Evolutionary conservation across 2,888 invertebrate genomes (phyloP).

Genomic region (Choreutis nemorana): DNA sequence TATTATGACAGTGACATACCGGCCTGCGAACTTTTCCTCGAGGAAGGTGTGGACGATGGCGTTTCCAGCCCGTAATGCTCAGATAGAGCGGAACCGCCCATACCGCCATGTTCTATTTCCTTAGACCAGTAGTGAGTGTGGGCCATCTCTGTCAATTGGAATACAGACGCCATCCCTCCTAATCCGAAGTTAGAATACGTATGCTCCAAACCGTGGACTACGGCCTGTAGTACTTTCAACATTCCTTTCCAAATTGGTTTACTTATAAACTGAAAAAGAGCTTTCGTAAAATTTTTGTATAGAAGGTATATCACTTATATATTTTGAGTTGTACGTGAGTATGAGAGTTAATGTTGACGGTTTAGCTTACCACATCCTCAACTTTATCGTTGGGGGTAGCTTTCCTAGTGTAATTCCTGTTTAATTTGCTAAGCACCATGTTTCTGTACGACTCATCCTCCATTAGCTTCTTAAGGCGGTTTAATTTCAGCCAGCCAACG

Average conservation of each 20-base stretch:
- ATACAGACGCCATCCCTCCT: constrained; percentile 97
- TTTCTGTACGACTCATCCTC: constrained; percentile 98
- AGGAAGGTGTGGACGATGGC: constrained; percentile 59
- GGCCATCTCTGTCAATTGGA: constrained; percentile 96
- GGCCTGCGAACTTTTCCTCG: constrained; percentile 74
- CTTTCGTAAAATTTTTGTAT: background rate
- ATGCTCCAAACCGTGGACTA: constrained; percentile 89
- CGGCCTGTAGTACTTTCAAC: constrained; percentile 89
- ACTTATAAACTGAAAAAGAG: constrained; percentile 79
- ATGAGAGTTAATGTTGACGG: background rate
- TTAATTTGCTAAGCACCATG: constrained; percentile 93
- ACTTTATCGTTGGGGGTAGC: constrained; percentile 96
- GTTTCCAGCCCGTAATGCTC: constrained; percentile 38
- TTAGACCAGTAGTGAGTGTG: constrained; percentile 99
- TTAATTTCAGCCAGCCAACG: constrained; percentile 95
- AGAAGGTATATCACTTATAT: background rate
- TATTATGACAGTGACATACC: no score
- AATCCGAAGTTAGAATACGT: constrained; percentile 93
- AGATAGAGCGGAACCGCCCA: constrained; percentile 43
- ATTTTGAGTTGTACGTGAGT: background rate
- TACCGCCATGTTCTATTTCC: constrained; percentile 71
- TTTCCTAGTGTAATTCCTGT: constrained; percentile 91
- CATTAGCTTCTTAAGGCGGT: constrained; percentile 93
- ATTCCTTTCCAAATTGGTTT: constrained; percentile 97
- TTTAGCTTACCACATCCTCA: constrained; percentile 88